Conservation (phyloP, 2,797 vertebrate species). For the Pseudochirops cupreus region DNA sequence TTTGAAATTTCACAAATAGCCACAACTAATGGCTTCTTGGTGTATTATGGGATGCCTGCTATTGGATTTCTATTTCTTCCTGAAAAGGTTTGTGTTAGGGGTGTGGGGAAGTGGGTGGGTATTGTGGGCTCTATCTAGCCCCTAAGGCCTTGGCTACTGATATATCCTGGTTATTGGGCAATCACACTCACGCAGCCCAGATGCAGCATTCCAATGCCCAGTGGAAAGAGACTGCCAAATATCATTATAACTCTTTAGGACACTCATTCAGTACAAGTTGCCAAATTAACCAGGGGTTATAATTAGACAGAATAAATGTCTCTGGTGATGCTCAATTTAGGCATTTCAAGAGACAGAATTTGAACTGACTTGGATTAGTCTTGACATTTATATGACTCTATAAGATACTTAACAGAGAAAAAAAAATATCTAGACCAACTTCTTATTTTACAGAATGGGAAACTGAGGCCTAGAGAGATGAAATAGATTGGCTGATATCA, state of each 20-base stretch:
- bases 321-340: constrained; percentile 24
- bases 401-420: neutral
- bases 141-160: neutral
- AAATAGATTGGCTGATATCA: neutral
- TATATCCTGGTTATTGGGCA: constrained; percentile 37
- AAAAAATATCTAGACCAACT: neutral
- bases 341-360: constrained; percentile 13
- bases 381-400: neutral
- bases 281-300: constrained; percentile 38
- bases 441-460: neutral
- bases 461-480: neutral
- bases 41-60: neutral
- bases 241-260: constrained; percentile 21
- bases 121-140: neutral
- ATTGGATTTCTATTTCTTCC: neutral
- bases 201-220: constrained; percentile 28
- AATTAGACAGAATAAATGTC: constrained; percentile 38
- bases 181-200: neutral
- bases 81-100: neutral
- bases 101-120: neutral
- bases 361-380: neutral
- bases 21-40: constrained; percentile 10
- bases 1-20: neutral
- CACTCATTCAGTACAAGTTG: constrained; percentile 12
- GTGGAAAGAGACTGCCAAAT: constrained; percentile 35